Evolutionary conservation across 1,140 invertebrate species (phyloP), one percentile per base, ranked within the genome.

Genomic region (Caenorhabditis latens): DNA sequence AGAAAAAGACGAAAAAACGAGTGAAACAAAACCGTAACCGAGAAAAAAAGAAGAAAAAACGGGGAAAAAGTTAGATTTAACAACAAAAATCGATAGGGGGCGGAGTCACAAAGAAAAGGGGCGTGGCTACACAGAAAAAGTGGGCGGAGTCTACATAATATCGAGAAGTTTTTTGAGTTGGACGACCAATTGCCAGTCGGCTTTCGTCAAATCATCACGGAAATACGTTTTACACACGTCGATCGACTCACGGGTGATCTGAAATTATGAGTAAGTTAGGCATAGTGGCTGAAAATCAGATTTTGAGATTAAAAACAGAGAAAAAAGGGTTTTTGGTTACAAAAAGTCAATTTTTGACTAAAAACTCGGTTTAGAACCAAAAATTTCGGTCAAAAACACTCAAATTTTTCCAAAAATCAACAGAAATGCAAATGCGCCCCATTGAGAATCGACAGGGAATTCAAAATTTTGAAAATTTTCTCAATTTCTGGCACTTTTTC

Each of bases 221-320:
- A 99, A 99, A 94, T 99, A 98, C 89, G 99, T 96, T 93, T 99
- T 99, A 93, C 98, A 98, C 4, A 97, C 97, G 93, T 99, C 98
- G 91, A 99, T 99, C 61, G 97, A 98, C 90, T 98, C 96, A 83
- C 98, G 95, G 42, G 95, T 96, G 92, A 99, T 99, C 96, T 98
- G 95, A n/a, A n/a, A n/a, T n/a, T n/a, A n/a, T n/a, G n/a, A n/a
- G n/a, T n/a, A n/a, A n/a, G n/a, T n/a, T n/a, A n/a, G n/a, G n/a
- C n/a, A n/a, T n/a, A n/a, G n/a, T n/a, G n/a, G n/a, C n/a, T n/a
- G n/a, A n/a, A n/a, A n/a, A n/a, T n/a, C n/a, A n/a, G n/a, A n/a
- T n/a, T n/a, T n/a, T n/a, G n/a, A n/a, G n/a, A n/a, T n/a, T n/a
- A n/a, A n/a, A n/a, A n/a, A n/a, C n/a, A n/a, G n/a, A n/a, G n/a